Conservation (phyloP, 2,113 vertebrate species). For the Oceanodroma tethys region DNA sequence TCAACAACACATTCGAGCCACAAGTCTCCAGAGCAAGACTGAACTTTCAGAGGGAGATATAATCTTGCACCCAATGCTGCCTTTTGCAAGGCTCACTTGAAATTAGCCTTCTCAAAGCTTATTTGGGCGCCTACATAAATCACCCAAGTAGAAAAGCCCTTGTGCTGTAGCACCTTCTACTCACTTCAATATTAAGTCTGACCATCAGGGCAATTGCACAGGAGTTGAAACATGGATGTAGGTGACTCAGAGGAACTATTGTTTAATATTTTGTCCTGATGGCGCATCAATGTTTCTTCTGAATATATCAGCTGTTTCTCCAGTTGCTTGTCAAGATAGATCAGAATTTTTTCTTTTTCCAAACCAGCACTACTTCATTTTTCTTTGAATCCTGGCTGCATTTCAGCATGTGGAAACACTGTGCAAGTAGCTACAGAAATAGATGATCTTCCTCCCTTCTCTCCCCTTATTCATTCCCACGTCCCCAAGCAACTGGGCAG, state of each 20-base stretch:
- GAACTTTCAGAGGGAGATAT: not conserved
- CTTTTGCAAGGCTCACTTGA: not conserved
- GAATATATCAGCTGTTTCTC: not conserved
- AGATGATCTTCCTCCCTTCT: not conserved
- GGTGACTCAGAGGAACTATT: not conserved
- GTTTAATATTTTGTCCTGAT: not conserved
- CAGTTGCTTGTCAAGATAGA: not conserved
- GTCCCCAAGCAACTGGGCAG: not conserved
- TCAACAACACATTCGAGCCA: fast-evolving
- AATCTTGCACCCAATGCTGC: not conserved
- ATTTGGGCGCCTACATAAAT: not conserved
- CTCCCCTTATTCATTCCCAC: not conserved
- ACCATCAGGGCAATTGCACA: not conserved
- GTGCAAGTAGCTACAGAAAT: not conserved
- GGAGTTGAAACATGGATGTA: not conserved
- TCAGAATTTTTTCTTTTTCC: not conserved
- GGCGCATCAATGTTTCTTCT: not conserved
- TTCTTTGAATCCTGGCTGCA: not conserved
- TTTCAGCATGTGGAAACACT: not conserved
- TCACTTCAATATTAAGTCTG: not conserved
- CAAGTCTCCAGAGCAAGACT: not conserved
- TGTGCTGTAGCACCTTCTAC: not conserved
- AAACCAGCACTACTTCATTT: not conserved
- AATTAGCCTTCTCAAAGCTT: not conserved
- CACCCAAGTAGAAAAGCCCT: not conserved